Percentiles rank a stretch among this genome's conserved stretches.
Evolutionary conservation across 2,888 invertebrate genomes (phyloP).

Genomic region (Molorchus minor): DNA sequence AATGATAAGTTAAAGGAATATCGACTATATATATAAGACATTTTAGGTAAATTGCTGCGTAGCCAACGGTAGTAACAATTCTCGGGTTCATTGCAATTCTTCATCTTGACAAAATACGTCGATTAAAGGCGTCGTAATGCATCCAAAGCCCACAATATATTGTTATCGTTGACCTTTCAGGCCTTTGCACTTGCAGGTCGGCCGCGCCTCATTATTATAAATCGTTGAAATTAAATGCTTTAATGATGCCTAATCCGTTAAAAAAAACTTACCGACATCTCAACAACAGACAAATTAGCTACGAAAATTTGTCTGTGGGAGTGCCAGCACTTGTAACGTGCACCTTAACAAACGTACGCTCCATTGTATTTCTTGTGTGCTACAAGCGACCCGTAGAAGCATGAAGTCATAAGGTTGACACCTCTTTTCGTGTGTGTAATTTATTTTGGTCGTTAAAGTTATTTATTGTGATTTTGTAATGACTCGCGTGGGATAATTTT

Average conservation of each 20-base stretch:
- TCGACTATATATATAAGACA: too few species aligned
- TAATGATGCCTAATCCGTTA: conserved; percentile 7
- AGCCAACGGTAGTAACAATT: too few species aligned
- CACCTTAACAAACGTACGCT: conserved; percentile 5
- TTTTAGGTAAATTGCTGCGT: too few species aligned
- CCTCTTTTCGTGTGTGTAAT: conserved; percentile 3
- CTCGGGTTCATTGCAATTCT: too few species aligned
- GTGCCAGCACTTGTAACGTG: background rate
- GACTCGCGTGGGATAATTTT: background rate
- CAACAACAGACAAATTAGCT: background rate
- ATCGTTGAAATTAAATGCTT: background rate
- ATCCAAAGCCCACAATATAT: background rate
- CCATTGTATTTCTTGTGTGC: conserved; percentile 11
- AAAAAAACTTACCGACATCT: background rate
- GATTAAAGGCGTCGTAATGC: too few species aligned
- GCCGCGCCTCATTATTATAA: background rate
- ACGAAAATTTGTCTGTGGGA: background rate
- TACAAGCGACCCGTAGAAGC: conserved; percentile 2
- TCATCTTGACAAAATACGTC: too few species aligned
- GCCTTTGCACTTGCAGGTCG: background rate
- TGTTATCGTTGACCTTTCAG: background rate
- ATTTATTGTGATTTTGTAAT: background rate
- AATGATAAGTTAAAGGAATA: too few species aligned
- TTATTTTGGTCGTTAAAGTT: background rate
- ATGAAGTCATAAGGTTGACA: conserved; percentile 12